These are phyloP conservation scores for Zaprionus africanus DNA, from an alignment of 1,140 invertebrate species.

Conservation along the genomic window DNA sequence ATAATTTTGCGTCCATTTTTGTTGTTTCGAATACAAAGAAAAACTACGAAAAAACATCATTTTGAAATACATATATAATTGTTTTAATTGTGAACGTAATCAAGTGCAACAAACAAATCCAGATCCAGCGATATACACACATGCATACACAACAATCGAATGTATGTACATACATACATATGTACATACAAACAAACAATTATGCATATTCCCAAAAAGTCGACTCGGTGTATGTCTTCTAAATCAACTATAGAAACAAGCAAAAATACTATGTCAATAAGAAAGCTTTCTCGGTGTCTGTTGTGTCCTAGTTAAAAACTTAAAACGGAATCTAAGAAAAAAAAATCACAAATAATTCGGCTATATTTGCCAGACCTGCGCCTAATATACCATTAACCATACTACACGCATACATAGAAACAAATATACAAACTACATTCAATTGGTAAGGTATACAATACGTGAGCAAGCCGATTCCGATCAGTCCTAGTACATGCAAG, in stretches of 20 bases:
- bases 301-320: slow-evolving; percentile 73
- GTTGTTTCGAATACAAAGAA: slow-evolving; percentile 73
- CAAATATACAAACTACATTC: slow-evolving; percentile 1
- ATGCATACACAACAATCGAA: slow-evolving; percentile 1
- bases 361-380: slow-evolving; percentile 38
- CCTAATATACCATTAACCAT: background rate
- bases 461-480: background rate
- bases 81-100: slow-evolving; percentile 45
- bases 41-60: slow-evolving; percentile 30
- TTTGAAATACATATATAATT: slow-evolving; percentile 47
- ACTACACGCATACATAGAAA: slow-evolving; percentile 10
- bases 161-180: slow-evolving; percentile 15
- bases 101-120: slow-evolving; percentile 14
- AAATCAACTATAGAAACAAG: slow-evolving; percentile 39
- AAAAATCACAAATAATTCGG: slow-evolving; percentile 29
- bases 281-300: slow-evolving; percentile 64
- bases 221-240: slow-evolving; percentile 64
- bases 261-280: slow-evolving; percentile 35
- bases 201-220: slow-evolving; percentile 38
- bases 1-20: slow-evolving; percentile 82
- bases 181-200: too few species aligned
- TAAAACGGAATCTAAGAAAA: slow-evolving; percentile 41
- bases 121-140: slow-evolving; percentile 15
- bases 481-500: slow-evolving; percentile 18
- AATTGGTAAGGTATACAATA: slow-evolving; percentile 3